Conservation (phyloP, 2,113 vertebrate genomes). For the Psittacus erithacus region DNA sequence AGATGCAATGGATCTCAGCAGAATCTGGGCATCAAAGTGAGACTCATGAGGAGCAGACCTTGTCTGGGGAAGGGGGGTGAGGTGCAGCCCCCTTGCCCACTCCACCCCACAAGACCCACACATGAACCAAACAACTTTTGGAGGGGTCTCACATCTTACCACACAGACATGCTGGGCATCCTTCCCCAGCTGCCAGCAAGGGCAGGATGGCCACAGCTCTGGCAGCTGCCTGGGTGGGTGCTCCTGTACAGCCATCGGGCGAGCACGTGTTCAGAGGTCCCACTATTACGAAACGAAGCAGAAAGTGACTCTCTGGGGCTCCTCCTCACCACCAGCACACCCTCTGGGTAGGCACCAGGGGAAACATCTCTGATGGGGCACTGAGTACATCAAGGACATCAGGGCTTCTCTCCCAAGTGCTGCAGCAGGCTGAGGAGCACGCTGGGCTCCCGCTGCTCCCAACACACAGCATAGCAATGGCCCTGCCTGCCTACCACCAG, state of each 20-base stretch:
- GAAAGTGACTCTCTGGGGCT: neutral
- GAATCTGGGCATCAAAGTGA: neutral
- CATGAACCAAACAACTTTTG: accelerated
- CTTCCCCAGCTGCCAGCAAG: neutral
- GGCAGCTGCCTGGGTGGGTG: neutral
- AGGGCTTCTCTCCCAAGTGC: neutral
- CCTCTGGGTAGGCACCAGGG: neutral
- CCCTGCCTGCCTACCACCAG: neutral
- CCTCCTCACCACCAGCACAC: neutral
- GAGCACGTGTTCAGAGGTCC: accelerated
- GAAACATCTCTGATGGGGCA: neutral
- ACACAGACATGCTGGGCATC: neutral
- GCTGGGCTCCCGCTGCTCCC: neutral
- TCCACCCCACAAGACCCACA: neutral
- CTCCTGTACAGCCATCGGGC: neutral
- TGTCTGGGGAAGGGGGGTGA: accelerated
- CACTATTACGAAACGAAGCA: neutral
- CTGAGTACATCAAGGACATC: neutral
- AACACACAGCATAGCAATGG: neutral
- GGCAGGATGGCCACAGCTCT: neutral
- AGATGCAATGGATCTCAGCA: neutral
- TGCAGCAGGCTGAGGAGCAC: neutral
- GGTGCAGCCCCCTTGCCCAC: neutral
- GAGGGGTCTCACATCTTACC: neutral
- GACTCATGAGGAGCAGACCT: neutral